Conservation (phyloP, 2,797 vertebrate genomes). For the Macrochelys suwanniensis region DNA sequence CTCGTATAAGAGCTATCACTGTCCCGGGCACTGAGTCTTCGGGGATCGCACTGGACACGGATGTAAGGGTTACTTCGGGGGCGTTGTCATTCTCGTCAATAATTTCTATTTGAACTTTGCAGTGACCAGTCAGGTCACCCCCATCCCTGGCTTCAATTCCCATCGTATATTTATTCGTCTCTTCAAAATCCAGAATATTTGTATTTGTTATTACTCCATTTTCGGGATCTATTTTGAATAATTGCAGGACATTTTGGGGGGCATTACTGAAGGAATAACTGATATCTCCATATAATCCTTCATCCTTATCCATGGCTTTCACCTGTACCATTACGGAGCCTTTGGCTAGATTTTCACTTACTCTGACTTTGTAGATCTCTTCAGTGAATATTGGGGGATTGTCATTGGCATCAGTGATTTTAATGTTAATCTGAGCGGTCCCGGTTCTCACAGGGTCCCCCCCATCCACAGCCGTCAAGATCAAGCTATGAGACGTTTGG, state of each 20-base stretch:
- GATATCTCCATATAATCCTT: slow-evolving; percentile 78
- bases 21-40: slow-evolving; percentile 61
- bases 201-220: slow-evolving; percentile 76
- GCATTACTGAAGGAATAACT: slow-evolving; percentile 75
- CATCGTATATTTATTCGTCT: slow-evolving; percentile 76
- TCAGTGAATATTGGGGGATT: neutral
- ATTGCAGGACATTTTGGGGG: neutral
- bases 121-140: slow-evolving; percentile 75
- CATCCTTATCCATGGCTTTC: slow-evolving; percentile 77
- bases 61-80: slow-evolving; percentile 68
- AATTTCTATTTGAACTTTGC: slow-evolving; percentile 82
- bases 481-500: slow-evolving; percentile 51
- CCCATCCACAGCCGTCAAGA: slow-evolving; percentile 77
- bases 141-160: slow-evolving; percentile 84
- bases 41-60: slow-evolving; percentile 57
- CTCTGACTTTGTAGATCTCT: neutral
- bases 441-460: slow-evolving; percentile 72
- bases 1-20: slow-evolving; percentile 71
- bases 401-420: slow-evolving; percentile 78
- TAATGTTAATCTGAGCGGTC: slow-evolving; percentile 47
- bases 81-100: slow-evolving; percentile 78
- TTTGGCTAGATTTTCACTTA: slow-evolving; percentile 69
- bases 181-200: slow-evolving; percentile 81
- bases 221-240: slow-evolving; percentile 42
- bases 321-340: slow-evolving; percentile 73